Percentiles rank a stretch among this genome's conserved stretches.
Conservation (phyloP, 2,797 vertebrate species). For the Scolopax bukidnonensis region DNA sequence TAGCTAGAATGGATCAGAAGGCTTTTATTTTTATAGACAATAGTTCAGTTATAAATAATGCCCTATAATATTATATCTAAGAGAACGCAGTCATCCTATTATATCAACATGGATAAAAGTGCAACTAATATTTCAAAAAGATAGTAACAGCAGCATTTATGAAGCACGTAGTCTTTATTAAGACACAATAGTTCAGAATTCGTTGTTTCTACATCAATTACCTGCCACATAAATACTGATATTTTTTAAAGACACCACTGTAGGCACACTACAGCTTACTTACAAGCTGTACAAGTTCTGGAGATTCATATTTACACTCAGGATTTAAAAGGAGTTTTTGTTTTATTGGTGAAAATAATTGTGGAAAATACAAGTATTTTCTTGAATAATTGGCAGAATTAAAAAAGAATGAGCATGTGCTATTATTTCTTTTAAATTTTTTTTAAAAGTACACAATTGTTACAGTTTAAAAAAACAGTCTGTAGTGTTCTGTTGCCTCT, state of each 20-base stretch:
- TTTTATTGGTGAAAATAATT: constrained; percentile 27
- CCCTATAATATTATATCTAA: not conserved
- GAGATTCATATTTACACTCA: not conserved
- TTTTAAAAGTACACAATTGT: constrained; percentile 44
- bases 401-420: not conserved
- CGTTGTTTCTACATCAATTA: not conserved
- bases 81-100: not conserved
- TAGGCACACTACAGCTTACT: not conserved
- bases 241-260: not conserved
- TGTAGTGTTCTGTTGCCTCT: constrained; percentile 56
- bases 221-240: not conserved
- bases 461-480: constrained; percentile 58
- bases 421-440: constrained; percentile 42
- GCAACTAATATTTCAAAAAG: not conserved
- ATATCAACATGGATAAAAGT: not conserved
- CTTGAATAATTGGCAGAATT: constrained; percentile 23
- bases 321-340: not conserved
- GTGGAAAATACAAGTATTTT: not conserved
- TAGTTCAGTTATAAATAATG: not conserved
- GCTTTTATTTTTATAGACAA: not conserved
- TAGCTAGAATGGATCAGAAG: not conserved
- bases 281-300: not conserved
- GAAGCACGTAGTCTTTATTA: not conserved
- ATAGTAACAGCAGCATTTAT: not conserved
- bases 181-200: not conserved